These are phyloP conservation scores for Oxycera nigricornis DNA, from an alignment of 2,888 invertebrate species.

Conservation along the genomic window DNA sequence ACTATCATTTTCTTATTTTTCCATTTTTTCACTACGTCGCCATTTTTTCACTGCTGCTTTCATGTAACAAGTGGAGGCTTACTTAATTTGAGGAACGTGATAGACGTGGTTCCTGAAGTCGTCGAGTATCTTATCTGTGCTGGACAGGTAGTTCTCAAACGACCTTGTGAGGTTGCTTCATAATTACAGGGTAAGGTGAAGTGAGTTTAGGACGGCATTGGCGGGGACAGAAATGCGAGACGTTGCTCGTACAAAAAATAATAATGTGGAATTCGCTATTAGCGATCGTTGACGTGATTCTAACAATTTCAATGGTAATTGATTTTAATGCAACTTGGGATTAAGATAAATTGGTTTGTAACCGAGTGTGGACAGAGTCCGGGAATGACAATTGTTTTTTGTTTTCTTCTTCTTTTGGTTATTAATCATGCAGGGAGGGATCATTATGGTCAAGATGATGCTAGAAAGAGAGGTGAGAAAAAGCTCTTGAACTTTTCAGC, in stretches of 20 bases:
- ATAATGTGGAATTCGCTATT: background rate
- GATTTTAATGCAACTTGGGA: background rate
- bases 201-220: too few relatives aligned
- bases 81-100: conserved; percentile 1
- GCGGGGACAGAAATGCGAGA: too few relatives aligned
- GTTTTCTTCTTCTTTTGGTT: too few relatives aligned
- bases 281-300: conserved; percentile 10
- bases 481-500: too few relatives aligned
- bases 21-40: background rate
- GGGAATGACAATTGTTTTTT: too few relatives aligned
- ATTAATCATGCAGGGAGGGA: too few relatives aligned
- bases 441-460: too few relatives aligned
- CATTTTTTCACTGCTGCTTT: conserved; percentile 1
- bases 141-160: background rate
- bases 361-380: too few relatives aligned
- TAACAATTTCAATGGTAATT: conserved; percentile 1
- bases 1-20: background rate
- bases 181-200: background rate
- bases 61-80: background rate
- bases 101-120: too few relatives aligned
- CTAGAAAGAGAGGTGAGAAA: too few relatives aligned
- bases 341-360: too few relatives aligned
- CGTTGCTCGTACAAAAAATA: too few relatives aligned
- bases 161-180: conserved; percentile 22
- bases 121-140: background rate